A percentile compares a stretch with the other conserved stretches of the same genome.
These are phyloP conservation scores for Daktulosphaira vitifoliae DNA, from an alignment of 1,140 invertebrate genomes.

Conservation along the genomic window DNA sequence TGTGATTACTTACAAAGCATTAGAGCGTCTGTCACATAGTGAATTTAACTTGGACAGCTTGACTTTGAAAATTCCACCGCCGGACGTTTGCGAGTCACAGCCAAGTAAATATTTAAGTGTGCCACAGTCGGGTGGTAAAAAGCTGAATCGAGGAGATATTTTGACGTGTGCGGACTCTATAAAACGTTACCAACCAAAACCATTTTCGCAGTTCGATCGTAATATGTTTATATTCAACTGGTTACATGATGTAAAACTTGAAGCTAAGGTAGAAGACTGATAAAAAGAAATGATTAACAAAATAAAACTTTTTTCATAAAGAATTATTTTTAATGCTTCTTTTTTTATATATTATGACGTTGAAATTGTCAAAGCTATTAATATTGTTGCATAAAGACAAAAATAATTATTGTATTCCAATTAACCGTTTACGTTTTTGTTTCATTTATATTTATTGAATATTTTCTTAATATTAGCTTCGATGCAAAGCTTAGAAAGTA, in stretches of 20 bases:
- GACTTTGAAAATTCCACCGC: slow-evolving; percentile 45
- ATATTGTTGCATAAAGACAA: no score
- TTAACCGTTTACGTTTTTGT: no score
- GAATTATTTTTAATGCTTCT: no score
- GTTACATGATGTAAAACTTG: slow-evolving; percentile 72
- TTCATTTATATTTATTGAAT: no score
- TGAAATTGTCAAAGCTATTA: no score
- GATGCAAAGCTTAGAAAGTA: no score
- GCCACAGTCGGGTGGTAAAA: background rate
- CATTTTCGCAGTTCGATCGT: slow-evolving; percentile 74
- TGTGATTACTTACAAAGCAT: slow-evolving; percentile 67
- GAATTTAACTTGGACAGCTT: slow-evolving; percentile 68
- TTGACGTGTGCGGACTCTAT: background rate
- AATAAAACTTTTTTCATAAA: background rate
- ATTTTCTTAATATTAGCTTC: no score
- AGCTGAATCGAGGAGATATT: slow-evolving; percentile 23
- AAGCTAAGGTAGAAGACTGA: slow-evolving; percentile 13
- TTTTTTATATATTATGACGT: no score
- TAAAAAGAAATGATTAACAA: background rate
- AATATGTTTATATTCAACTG: slow-evolving; percentile 92
- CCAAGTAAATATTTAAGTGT: slow-evolving; percentile 7
- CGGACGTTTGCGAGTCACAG: background rate
- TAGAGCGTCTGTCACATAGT: slow-evolving; percentile 70
- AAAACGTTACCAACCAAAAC: slow-evolving; percentile 43
- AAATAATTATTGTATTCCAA: no score